A percentile compares a stretch with the other conserved stretches of the same genome.
Conservation (phyloP, 2,113 vertebrate genomes). For the Meriones unguiculatus region DNA sequence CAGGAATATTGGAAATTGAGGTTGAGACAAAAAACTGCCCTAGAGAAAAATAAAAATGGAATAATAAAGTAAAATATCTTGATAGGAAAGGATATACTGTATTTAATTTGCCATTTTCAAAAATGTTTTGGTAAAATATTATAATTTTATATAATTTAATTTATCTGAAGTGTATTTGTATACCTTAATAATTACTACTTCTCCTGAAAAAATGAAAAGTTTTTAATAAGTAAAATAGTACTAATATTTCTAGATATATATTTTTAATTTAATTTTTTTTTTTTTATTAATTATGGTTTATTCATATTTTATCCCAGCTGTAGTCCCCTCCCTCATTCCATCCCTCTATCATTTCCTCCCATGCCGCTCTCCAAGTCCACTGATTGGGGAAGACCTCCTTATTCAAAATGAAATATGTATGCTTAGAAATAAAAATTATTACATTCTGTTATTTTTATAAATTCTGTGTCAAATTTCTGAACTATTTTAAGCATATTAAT, state of each 20-base stretch:
- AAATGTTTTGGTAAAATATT: not conserved
- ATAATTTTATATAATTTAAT: not conserved
- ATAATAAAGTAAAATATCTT: not conserved
- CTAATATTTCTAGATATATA: not conserved
- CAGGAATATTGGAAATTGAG: not conserved
- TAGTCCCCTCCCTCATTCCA: no score
- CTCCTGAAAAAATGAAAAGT: not conserved
- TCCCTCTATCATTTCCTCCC: no score
- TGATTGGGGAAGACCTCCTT: not conserved
- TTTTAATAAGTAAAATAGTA: not conserved
- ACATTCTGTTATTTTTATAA: not conserved
- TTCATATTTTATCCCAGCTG: no score
- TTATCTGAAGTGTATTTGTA: not conserved
- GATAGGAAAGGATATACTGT: not conserved
- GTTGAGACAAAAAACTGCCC: not conserved
- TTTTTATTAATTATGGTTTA: no score
- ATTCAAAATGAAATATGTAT: not conserved
- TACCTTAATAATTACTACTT: not conserved
- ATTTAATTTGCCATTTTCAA: not conserved
- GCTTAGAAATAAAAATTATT: not conserved
- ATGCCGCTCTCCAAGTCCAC: no score
- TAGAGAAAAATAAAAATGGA: not conserved
- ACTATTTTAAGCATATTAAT: not conserved
- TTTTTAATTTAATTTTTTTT: no score
- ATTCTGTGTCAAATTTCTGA: not conserved